These are phyloP conservation scores for Cactoblastis cactorum DNA, from an alignment of 2,888 invertebrate genomes.

Conservation along the genomic window DNA sequence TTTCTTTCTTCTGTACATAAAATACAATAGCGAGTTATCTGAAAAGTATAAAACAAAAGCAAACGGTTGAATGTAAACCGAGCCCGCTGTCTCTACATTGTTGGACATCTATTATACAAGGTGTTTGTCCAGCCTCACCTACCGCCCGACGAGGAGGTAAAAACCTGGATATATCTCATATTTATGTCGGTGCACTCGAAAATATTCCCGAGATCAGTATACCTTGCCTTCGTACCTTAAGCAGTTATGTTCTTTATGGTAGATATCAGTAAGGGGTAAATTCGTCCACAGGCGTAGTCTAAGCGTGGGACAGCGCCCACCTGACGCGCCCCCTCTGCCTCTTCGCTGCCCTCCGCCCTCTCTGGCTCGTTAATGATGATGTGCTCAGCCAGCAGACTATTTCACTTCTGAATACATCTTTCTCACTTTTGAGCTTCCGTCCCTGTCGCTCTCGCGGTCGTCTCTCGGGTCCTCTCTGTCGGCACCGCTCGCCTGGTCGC, in stretches of 20 bases:
- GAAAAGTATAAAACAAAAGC: slow-evolving; percentile 27
- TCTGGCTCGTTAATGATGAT: slow-evolving; percentile 88
- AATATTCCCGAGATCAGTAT: slow-evolving; percentile 66
- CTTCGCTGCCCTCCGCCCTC: slow-evolving; percentile 79
- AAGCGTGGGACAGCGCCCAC: slow-evolving; percentile 79
- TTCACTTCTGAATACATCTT: slow-evolving; percentile 84
- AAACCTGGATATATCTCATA: slow-evolving; percentile 77
- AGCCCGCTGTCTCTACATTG: slow-evolving; percentile 59
- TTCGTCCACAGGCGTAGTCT: slow-evolving; percentile 63
- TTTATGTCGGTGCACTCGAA: slow-evolving; percentile 76
- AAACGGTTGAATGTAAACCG: slow-evolving; percentile 32
- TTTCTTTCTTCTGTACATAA: too few relatives aligned
- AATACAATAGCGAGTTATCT: too few relatives aligned
- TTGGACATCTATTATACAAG: slow-evolving; percentile 64
- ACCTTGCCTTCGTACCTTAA: slow-evolving; percentile 39
- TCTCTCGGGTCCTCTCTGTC: slow-evolving; percentile 55
- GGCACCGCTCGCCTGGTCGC: slow-evolving; percentile 68
- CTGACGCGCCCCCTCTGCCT: slow-evolving; percentile 80
- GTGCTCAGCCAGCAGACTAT: slow-evolving; percentile 87
- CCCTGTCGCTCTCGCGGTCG: slow-evolving; percentile 45
- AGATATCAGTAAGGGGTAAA: slow-evolving; percentile 59
- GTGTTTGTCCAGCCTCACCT: slow-evolving; percentile 51
- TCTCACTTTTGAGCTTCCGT: slow-evolving; percentile 76
- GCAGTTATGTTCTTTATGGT: slow-evolving; percentile 55
- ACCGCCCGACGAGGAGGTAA: slow-evolving; percentile 53